Evolutionary conservation across 1,140 invertebrate genomes (phyloP), one percentile per base, ranked within the genome.

Genomic region (Phymastichus coffea): DNA sequence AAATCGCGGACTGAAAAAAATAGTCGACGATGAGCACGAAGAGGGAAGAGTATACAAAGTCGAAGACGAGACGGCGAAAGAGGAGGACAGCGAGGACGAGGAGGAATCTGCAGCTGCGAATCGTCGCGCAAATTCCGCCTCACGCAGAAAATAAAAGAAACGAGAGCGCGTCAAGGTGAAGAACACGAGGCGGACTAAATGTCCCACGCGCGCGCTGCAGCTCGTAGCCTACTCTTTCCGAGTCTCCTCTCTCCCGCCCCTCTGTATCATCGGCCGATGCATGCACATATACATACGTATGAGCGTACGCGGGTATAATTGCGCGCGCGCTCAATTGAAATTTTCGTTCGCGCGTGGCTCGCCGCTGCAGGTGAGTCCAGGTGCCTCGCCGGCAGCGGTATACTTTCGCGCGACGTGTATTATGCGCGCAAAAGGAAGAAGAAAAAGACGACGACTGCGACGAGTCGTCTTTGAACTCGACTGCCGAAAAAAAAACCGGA

Each of bases 151-250:
- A 49, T 49, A 49, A 49, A 49, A 53, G 55, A 49, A 43, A 28
- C 23, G 49, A 54, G 43, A 61, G n/a, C n/a, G n/a, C 37, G 58
- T 61, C 58, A 61, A 61, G 58, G 58, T 61, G 52, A 61, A 59
- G 52, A 61, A 55, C 52, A 48, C 44, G 15, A 54, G 37, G 35
- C 52, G 44, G 17, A 55, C 58, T 41, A 61, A 61, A 44, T 61
- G 51, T 61, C 51, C 58, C 51, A 55, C 43, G 58, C 56, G 43
- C 20, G 14, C 8, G 47, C 22, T n/a, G 49, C 49, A 26, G 47
- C 25, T 48, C 19, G 41, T 15, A 41, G 43, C 23, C 6, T 15
- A 52, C 38, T 46, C 9, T 60, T 38, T 54, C 19, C 20, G 4
- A 12, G 22, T 20, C 17, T 49, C 10, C 10, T 6, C 55, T 38